Evolutionary conservation across 2,113 vertebrate species (phyloP), one percentile per base, ranked within the genome.

Genomic region (Lota lota): DNA sequence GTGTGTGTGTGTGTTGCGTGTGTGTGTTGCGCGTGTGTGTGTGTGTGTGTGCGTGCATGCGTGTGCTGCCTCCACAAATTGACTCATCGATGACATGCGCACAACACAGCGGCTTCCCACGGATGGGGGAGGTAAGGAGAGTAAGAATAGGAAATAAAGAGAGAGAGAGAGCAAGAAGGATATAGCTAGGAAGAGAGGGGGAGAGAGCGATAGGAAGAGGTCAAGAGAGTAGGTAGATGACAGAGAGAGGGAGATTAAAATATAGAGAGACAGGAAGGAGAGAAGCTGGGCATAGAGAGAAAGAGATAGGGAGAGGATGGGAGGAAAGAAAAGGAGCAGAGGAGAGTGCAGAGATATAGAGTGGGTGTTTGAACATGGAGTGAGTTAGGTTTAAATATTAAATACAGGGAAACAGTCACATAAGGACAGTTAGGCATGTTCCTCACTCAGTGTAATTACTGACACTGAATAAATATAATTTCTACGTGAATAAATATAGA

Each of bases 21-120:
- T 60, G 60, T 61, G 64, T 63, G 66, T 66, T 68, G 33, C 59
- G 68, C n/a, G 68, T 75, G 68, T 51, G 69, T 61, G 57, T 19
- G 63, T 58, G 70, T 70, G 56, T 20, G n/a, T 19, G 67, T 77
- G 79, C 28, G 70, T 72, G 79, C 0, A 68, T 24, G 83, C 22
- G 62, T 51, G 71, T 77, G 50, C 87, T 85, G 84, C 86, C 87
- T 88, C 88, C 85, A 88, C 88, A 87, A 83, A 88, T 84, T 90
- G 88, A 90, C 88, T 90, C 88, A 90, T 85, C 74, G 57, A 71
- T 64, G 88, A 87, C 87, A 90, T 90, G 88, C 87, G 88, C 87
- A 90, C 82, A 88, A 81, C 57, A 66, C 61, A 66, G 78, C 78
- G 76, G 84, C 87, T 83, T 86, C 86, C 85, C 83, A 90, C 85